These are phyloP conservation scores for Scalopus aquaticus DNA, from an alignment of 2,113 vertebrate species.

Conservation along the genomic window DNA sequence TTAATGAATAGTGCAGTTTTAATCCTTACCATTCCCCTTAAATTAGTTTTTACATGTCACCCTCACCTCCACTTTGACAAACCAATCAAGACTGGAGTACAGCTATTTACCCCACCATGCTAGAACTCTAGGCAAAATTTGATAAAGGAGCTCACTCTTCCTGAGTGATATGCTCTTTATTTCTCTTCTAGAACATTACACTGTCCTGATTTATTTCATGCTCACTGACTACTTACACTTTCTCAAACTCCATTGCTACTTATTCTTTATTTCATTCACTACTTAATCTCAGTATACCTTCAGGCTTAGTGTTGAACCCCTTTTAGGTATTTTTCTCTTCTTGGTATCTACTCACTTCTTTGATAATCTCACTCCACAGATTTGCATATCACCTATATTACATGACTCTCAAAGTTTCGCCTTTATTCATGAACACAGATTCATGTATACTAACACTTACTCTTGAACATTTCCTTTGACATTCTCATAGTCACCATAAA, in stretches of 20 bases:
- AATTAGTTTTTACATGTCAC: not conserved
- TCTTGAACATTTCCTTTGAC: not conserved
- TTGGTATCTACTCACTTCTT: not conserved
- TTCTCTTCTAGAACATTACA: not conserved
- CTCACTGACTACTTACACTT: not conserved
- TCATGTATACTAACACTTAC: not conserved
- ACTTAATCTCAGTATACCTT: not conserved
- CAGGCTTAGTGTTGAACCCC: not conserved
- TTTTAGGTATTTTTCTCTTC: not conserved
- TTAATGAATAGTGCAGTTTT: not conserved
- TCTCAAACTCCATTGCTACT: not conserved
- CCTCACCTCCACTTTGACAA: not conserved
- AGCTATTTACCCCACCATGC: not conserved
- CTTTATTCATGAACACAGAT: not conserved
- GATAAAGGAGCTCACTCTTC: not conserved
- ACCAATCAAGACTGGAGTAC: not conserved
- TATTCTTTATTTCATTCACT: not conserved
- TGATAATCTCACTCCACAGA: not conserved
- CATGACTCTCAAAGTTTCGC: not conserved
- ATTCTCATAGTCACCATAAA: not conserved
- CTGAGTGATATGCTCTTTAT: not conserved
- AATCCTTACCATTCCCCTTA: not conserved
- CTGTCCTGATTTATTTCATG: not conserved
- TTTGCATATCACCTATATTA: not conserved
- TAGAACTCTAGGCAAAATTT: not conserved